A percentile compares a stretch with the other conserved stretches of the same genome.
phyloP scores from a whole-genome alignment of 2,797 vertebrate species.

The Allobates femoralis region DNA sequence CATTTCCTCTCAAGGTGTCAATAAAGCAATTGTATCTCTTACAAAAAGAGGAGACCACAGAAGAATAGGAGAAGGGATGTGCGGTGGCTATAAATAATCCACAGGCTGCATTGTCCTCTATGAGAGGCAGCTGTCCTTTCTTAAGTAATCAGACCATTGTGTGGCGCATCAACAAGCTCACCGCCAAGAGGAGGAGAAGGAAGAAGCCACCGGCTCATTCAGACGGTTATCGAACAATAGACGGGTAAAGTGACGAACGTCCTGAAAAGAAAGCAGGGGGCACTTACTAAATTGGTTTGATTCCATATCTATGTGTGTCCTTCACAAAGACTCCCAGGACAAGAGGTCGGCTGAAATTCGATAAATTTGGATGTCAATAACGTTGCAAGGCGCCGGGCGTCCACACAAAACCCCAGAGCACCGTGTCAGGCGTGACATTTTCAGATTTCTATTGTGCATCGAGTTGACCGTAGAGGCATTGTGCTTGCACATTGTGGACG shows the following conservation, averaged over 20 bases:
- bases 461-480: constrained; percentile 15
- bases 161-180: not conserved
- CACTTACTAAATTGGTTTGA: constrained; percentile 50
- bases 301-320: not conserved
- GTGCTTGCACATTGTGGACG: not conserved
- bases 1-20: not conserved
- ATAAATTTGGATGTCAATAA: constrained; percentile 24
- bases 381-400: constrained; percentile 22
- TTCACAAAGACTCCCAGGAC: constrained; percentile 20
- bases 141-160: constrained; percentile 37
- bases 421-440: constrained; percentile 51
- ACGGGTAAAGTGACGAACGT: constrained; percentile 1
- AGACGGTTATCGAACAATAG: constrained; percentile 31
- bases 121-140: constrained; percentile 35
- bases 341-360: not conserved
- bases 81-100: constrained; percentile 27
- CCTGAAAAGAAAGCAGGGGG: constrained; percentile 8
- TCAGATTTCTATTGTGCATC: constrained; percentile 28
- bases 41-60: not conserved
- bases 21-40: not conserved
- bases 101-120: not conserved
- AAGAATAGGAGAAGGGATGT: not conserved
- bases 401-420: constrained; percentile 1
- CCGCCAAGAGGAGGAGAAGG: not conserved
- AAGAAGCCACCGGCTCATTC: not conserved